Evolutionary conservation across 2,888 invertebrate genomes (phyloP).

Genomic region (Ferdinandea cuprea): DNA sequence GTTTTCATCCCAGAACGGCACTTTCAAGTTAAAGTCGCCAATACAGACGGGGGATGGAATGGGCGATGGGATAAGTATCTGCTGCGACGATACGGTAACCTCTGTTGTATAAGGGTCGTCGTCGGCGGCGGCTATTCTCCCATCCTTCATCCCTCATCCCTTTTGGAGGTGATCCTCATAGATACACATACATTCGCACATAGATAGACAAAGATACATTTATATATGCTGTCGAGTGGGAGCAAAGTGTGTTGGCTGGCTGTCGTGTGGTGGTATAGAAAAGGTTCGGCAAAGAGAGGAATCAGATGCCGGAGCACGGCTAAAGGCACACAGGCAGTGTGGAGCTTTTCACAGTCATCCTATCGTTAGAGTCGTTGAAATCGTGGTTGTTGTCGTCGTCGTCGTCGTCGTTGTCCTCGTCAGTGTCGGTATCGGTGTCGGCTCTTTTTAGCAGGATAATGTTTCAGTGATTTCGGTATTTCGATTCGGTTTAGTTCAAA

Average conservation of each 20-base stretch:
- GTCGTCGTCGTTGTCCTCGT: constrained; percentile 76
- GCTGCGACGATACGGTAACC: constrained; percentile 74
- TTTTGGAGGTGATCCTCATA: constrained; percentile 70
- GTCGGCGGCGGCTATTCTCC: constrained; percentile 64
- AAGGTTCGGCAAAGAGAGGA: constrained; percentile 72
- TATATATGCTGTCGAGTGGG: constrained; percentile 56
- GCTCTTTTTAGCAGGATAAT: constrained; percentile 73
- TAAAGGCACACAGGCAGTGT: constrained; percentile 68
- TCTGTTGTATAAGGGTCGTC: constrained; percentile 70
- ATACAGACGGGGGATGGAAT: constrained; percentile 58
- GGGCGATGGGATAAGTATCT: constrained; percentile 72
- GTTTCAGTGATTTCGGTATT: constrained; percentile 69
- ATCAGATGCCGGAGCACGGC: constrained; percentile 71
- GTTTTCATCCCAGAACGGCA: constrained; percentile 77
- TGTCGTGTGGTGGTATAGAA: constrained; percentile 66
- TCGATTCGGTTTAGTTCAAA: constrained; percentile 75
- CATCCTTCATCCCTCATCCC: constrained; percentile 53
- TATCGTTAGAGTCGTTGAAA: constrained; percentile 58
- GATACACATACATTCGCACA: constrained; percentile 63
- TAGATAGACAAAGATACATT: constrained; percentile 55
- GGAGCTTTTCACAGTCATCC: constrained; percentile 74
- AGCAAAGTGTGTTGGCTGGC: constrained; percentile 66
- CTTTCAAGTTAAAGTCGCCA: constrained; percentile 77
- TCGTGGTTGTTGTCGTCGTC: constrained; percentile 63
- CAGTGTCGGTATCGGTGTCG: constrained; percentile 77